These are phyloP conservation scores for Mixornis gularis DNA, from an alignment of 2,113 vertebrate genomes.

Conservation along the genomic window DNA sequence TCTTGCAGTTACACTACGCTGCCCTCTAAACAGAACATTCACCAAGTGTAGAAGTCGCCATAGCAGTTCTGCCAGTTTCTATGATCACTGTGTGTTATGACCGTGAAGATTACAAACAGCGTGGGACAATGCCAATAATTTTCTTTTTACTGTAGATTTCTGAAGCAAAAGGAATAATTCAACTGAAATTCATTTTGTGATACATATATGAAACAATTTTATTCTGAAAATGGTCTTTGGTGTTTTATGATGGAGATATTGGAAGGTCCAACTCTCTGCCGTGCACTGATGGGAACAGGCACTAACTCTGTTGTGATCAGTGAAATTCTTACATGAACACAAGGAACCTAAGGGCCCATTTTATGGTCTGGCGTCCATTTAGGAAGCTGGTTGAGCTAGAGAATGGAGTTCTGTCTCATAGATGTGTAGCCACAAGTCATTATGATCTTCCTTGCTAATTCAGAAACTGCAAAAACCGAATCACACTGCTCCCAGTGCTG, in stretches of 20 bases:
- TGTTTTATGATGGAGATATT: not conserved
- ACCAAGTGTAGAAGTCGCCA: not conserved
- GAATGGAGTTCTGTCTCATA: not conserved
- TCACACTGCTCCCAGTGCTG: fast-evolving
- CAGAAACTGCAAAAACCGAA: not conserved
- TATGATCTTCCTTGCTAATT: not conserved
- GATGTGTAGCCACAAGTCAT: not conserved
- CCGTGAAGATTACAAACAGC: not conserved
- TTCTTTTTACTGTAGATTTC: not conserved
- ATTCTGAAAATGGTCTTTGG: not conserved
- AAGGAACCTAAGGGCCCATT: not conserved
- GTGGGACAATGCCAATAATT: not conserved
- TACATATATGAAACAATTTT: not conserved
- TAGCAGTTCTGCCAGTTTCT: not conserved
- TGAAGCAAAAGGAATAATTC: not conserved
- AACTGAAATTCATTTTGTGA: not conserved
- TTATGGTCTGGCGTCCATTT: not conserved
- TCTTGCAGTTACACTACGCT: not conserved
- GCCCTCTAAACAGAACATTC: not conserved
- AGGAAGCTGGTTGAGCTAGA: not conserved
- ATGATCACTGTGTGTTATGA: fast-evolving
- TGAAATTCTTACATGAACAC: not conserved
- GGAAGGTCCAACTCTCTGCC: not conserved
- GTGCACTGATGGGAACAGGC: not conserved
- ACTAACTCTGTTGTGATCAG: not conserved